A percentile compares a stretch with the other conserved stretches of the same genome.
phyloP scores from a whole-genome alignment of 2,888 invertebrate species.

The Autographa gamma region DNA sequence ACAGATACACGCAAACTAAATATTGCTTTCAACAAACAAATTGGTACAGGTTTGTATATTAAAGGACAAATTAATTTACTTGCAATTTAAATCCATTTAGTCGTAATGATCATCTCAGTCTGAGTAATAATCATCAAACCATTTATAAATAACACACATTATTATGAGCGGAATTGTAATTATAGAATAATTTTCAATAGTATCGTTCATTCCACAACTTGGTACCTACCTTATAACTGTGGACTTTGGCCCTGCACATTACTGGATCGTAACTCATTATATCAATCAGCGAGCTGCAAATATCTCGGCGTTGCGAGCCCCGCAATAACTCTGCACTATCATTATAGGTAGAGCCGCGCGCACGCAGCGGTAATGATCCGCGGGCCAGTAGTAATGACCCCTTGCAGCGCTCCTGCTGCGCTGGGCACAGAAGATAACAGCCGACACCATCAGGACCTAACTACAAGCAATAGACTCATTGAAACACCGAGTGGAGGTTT shows the following conservation, averaged over 20 bases:
- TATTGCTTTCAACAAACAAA: not conserved
- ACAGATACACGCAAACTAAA: not conserved
- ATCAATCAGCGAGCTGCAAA: slow-evolving; percentile 1
- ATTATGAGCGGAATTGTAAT: not conserved
- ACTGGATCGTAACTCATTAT: slow-evolving; percentile 3
- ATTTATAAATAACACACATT: not conserved
- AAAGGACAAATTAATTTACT: not conserved
- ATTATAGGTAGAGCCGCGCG: slow-evolving; percentile 23
- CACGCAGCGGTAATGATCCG: slow-evolving; percentile 18
- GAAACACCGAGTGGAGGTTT: no score
- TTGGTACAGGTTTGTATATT: not conserved
- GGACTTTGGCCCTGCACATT: slow-evolving; percentile 1
- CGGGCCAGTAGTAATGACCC: slow-evolving; percentile 37
- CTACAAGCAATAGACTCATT: not conserved
- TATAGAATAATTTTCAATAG: not conserved
- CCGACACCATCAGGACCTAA: not conserved
- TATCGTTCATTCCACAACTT: not conserved
- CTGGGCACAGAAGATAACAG: slow-evolving; percentile 22
- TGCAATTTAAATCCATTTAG: not conserved
- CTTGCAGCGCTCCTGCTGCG: slow-evolving; percentile 20
- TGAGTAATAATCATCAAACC: not conserved
- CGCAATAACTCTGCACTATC: slow-evolving; percentile 11
- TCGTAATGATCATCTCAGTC: not conserved
- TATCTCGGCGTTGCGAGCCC: slow-evolving; percentile 3
- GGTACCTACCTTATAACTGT: not conserved